phyloP scores from a whole-genome alignment of 2,888 invertebrate species.

The Drosophila mimica region DNA sequence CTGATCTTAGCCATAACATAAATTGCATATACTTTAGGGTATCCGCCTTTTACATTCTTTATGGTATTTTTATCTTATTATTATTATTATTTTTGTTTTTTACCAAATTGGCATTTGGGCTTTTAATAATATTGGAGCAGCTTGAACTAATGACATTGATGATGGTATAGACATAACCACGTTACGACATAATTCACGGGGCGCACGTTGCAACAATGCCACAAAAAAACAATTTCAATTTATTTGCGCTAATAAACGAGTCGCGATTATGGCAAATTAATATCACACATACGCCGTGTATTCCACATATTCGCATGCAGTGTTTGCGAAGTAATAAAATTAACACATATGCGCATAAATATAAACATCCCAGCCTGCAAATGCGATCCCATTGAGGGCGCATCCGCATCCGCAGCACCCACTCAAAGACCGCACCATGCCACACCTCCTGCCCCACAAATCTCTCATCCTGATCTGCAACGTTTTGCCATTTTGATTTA shows the following conservation, averaged over 20 bases:
- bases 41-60: background rate
- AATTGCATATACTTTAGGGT: background rate
- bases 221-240: conserved; percentile 50
- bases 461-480: background rate
- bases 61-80: background rate
- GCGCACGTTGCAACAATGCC: conserved; percentile 23
- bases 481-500: conserved; percentile 53
- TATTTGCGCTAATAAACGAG: conserved; percentile 58
- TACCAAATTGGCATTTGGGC: conserved; percentile 6
- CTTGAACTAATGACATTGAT: conserved; percentile 35
- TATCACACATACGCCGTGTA: conserved; percentile 60
- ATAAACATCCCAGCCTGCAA: conserved; percentile 47
- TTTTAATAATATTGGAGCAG: conserved; percentile 24
- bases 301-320: conserved; percentile 11
- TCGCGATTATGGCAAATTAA: conserved; percentile 66
- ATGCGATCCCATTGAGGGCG: conserved; percentile 45
- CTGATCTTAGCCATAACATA: background rate
- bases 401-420: background rate
- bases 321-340: conserved; percentile 72
- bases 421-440: background rate
- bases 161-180: background rate
- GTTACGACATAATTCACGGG: conserved; percentile 31
- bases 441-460: background rate
- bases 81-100: background rate
- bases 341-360: conserved; percentile 75